Evolutionary conservation across 1,140 invertebrate species (phyloP).

Genomic region (Atta texana): DNA sequence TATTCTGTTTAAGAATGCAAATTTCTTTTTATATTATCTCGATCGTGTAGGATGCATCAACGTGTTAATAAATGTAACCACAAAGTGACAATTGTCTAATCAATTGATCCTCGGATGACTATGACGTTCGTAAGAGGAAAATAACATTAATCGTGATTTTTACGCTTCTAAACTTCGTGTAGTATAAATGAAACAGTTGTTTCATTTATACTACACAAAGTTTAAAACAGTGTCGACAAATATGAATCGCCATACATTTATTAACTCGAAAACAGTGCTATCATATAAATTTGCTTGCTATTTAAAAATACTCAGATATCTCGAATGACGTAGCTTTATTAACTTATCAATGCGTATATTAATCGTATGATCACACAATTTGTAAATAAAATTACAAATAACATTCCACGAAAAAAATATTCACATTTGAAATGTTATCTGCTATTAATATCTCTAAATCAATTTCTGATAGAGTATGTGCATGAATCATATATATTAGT

Average conservation of each 20-base stretch:
- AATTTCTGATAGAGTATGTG: constrained; percentile 1
- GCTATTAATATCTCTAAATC: not conserved
- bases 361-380: not conserved
- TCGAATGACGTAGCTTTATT: not conserved
- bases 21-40: not conserved
- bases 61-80: not conserved
- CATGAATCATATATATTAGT: not conserved
- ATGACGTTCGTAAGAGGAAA: not conserved
- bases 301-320: constrained; percentile 17
- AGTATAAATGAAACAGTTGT: constrained; percentile 35
- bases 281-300: constrained; percentile 10
- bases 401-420: not conserved
- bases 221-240: too few species aligned
- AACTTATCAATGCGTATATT: constrained; percentile 14
- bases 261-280: not conserved
- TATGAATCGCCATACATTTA: not conserved
- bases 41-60: not conserved
- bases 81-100: not conserved
- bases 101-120: constrained; percentile 18
- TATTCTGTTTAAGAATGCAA: not conserved
- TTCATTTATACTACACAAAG: too few species aligned
- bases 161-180: constrained; percentile 21
- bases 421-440: not conserved
- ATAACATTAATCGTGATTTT: constrained; percentile 36
- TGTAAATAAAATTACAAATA: not conserved